Evolutionary conservation across 2,888 invertebrate genomes (phyloP).

Genomic region (Dromius quadrimaculatus): DNA sequence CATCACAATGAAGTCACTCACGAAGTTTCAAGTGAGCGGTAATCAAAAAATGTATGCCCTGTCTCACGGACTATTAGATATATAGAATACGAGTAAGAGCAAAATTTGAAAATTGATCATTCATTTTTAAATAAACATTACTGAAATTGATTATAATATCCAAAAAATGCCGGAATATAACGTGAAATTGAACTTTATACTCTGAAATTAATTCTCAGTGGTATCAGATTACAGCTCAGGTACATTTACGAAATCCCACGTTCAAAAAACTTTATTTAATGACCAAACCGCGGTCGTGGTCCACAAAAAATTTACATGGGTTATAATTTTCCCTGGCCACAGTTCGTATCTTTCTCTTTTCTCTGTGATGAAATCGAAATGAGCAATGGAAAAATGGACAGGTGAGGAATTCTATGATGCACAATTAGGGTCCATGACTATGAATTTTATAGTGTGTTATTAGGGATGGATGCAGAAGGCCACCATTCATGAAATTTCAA

Average conservation of each 20-base stretch:
- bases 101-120: no score
- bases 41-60: no score
- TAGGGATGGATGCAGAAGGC: no score
- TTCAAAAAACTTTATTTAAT: constrained; percentile 33
- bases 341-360: not conserved
- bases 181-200: constrained; percentile 9
- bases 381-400: constrained; percentile 40
- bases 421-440: constrained; percentile 50
- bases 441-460: constrained; percentile 44
- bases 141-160: not conserved
- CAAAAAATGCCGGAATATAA: not conserved
- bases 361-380: constrained; percentile 28
- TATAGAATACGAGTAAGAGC: no score
- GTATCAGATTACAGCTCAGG: constrained; percentile 40
- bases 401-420: constrained; percentile 47
- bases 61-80: no score
- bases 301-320: constrained; percentile 37
- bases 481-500: no score
- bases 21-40: no score
- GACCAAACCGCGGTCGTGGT: constrained; percentile 14
- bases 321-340: constrained; percentile 24
- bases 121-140: no score
- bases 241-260: constrained; percentile 41
- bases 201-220: constrained; percentile 37
- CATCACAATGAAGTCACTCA: no score